These are phyloP conservation scores for Tichodroma muraria DNA, from an alignment of 2,113 vertebrate genomes.

Conservation along the genomic window DNA sequence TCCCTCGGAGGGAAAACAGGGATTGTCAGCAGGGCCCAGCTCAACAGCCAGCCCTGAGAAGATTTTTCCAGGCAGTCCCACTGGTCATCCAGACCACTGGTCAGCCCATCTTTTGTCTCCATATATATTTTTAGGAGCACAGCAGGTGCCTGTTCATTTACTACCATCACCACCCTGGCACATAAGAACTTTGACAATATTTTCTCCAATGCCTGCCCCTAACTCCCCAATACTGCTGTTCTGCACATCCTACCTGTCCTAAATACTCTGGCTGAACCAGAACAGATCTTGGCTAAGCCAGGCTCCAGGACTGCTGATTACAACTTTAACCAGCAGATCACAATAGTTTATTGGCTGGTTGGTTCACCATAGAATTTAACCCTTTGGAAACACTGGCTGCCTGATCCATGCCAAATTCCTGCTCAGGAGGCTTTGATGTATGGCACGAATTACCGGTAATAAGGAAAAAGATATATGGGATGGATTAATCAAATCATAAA, in stretches of 20 bases:
- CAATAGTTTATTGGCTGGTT: neutral
- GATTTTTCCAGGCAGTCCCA: neutral
- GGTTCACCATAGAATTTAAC: slow-evolving; percentile 6
- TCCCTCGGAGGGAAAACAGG: neutral
- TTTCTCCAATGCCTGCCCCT: neutral
- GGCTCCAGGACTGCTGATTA: neutral
- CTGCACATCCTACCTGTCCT: neutral
- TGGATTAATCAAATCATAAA: slow-evolving; percentile 59
- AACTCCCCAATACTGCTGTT: neutral
- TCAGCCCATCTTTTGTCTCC: neutral
- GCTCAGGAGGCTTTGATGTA: slow-evolving; percentile 1
- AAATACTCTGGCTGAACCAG: slow-evolving; percentile 12
- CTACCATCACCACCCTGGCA: neutral
- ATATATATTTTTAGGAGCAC: neutral
- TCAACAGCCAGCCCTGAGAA: neutral
- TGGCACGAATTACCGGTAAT: slow-evolving; percentile 32
- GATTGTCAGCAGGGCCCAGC: neutral
- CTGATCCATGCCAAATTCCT: neutral
- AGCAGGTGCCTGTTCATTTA: neutral
- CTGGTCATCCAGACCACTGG: neutral
- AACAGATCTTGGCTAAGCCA: slow-evolving; percentile 11
- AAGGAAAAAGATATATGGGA: slow-evolving; percentile 50
- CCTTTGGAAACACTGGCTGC: neutral
- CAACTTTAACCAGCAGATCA: slow-evolving; percentile 24
- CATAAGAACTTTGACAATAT: neutral